Percentiles rank a stretch among this genome's conserved stretches.
Conservation (phyloP, 2,113 vertebrate genomes). For the Antigone vipio region DNA sequence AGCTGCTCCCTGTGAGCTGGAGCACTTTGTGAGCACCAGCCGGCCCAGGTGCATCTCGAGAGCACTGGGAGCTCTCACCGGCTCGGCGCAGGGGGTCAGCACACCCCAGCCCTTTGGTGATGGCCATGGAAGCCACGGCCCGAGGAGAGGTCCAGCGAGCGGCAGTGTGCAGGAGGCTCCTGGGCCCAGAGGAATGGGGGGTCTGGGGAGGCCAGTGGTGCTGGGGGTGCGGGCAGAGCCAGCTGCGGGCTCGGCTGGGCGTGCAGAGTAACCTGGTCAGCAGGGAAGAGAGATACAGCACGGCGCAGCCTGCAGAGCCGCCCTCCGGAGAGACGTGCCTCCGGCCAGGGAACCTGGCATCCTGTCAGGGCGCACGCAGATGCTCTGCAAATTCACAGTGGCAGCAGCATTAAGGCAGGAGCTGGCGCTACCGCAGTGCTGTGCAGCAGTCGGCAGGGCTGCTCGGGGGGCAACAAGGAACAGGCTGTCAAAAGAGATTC, state of each 20-base stretch:
- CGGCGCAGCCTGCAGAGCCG: rapidly evolving
- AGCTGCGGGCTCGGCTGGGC: rapidly evolving
- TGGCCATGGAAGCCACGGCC: rapidly evolving
- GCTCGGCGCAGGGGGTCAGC: rapidly evolving
- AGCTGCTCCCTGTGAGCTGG: neutral
- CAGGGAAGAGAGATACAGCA: neutral
- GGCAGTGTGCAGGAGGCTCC: neutral
- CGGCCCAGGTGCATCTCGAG: rapidly evolving
- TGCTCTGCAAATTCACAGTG: neutral
- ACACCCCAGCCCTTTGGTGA: neutral
- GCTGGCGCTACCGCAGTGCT: rapidly evolving
- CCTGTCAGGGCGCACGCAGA: neutral
- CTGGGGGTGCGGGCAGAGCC: neutral
- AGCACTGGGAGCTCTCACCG: rapidly evolving
- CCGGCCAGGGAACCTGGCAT: rapidly evolving
- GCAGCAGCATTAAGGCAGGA: neutral
- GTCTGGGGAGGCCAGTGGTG: rapidly evolving
- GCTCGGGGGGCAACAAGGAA: neutral
- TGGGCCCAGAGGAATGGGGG: rapidly evolving
- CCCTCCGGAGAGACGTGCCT: rapidly evolving
- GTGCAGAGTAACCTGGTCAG: neutral
- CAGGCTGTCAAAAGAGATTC: neutral
- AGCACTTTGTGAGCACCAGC: neutral
- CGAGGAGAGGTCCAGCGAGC: rapidly evolving
- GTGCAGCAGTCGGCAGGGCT: neutral